Conservation (phyloP, 2,888 invertebrate species). For the Opisthograptis luteolata region DNA sequence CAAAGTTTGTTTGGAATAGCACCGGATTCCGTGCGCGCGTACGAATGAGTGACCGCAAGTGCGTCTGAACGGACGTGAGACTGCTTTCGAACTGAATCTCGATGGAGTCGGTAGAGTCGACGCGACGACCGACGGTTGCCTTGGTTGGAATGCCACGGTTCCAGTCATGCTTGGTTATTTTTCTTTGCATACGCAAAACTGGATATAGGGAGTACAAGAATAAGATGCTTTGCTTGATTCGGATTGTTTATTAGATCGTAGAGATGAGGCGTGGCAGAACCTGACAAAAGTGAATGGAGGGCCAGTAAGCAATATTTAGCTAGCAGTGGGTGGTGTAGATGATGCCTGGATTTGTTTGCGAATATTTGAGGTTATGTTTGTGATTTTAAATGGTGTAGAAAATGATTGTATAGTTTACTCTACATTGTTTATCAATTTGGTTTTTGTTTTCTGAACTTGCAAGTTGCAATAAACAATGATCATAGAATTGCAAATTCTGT, state of each 20-base stretch:
- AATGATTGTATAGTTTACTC: too few relatives aligned
- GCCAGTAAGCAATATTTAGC: too few relatives aligned
- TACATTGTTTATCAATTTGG: too few relatives aligned
- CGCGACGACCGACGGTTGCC: conserved; percentile 50
- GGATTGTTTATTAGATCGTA: not conserved
- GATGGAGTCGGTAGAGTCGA: conserved; percentile 48
- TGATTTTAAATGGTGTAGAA: too few relatives aligned
- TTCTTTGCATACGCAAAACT: conserved; percentile 61
- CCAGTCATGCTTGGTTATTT: conserved; percentile 67
- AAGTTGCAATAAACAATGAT: too few relatives aligned
- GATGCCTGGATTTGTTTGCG: too few relatives aligned
- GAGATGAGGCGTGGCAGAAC: too few relatives aligned
- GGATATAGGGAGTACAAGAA: conserved; percentile 47
- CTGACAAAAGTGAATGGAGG: too few relatives aligned
- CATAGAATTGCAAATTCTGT: too few relatives aligned
- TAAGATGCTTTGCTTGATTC: conserved; percentile 28
- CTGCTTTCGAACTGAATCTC: conserved; percentile 76
- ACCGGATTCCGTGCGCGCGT: conserved; percentile 59
- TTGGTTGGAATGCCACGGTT: conserved; percentile 72
- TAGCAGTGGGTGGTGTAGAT: too few relatives aligned
- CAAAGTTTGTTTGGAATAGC: conserved; percentile 47
- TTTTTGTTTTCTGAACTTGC: too few relatives aligned
- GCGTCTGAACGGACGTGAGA: conserved; percentile 69
- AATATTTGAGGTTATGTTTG: too few relatives aligned
- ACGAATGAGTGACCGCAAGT: conserved; percentile 43